These are phyloP conservation scores for Gasterosteus aculeatus DNA, from an alignment of 2,113 vertebrate genomes.

Conservation along the genomic window DNA sequence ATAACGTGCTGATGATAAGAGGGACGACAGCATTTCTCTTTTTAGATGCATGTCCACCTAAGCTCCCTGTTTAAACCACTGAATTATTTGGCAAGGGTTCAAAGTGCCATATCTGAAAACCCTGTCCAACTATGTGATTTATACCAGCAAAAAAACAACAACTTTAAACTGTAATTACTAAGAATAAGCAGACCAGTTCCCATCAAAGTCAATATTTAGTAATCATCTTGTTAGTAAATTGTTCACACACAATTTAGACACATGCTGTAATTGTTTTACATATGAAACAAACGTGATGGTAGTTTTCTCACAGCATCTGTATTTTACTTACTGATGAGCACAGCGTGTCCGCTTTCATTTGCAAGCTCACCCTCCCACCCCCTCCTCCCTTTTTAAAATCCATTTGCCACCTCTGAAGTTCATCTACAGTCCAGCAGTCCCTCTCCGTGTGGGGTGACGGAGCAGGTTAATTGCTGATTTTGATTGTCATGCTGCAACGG, in stretches of 20 bases:
- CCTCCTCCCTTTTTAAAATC: conserved; percentile 52
- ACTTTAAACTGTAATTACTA: not conserved
- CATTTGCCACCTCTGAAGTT: conserved; percentile 68
- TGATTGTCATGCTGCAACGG: conserved; percentile 65
- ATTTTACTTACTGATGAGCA: conserved; percentile 27
- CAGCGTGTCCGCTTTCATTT: conserved; percentile 54
- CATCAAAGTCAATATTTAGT: conserved; percentile 16
- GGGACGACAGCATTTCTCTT: not conserved
- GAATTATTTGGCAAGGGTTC: not conserved
- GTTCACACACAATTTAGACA: conserved; percentile 3
- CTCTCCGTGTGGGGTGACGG: conserved; percentile 66
- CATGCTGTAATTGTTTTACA: conserved; percentile 10
- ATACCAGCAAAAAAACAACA: not conserved
- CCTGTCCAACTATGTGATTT: conserved; percentile 1
- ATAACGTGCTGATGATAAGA: not conserved
- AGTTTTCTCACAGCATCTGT: conserved; percentile 27
- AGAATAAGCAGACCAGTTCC: not conserved
- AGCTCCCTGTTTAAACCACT: conserved; percentile 9
- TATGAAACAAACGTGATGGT: conserved; percentile 9
- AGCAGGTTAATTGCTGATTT: conserved; percentile 75
- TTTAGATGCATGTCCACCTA: not conserved
- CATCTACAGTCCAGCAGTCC: conserved; percentile 70
- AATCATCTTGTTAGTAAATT: conserved; percentile 1
- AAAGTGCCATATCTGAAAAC: conserved; percentile 3
- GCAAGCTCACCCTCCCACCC: conserved; percentile 22